Evolutionary conservation across 2,888 invertebrate species (phyloP), one percentile per base, ranked within the genome.

Genomic region (Rhingia rostrata): DNA sequence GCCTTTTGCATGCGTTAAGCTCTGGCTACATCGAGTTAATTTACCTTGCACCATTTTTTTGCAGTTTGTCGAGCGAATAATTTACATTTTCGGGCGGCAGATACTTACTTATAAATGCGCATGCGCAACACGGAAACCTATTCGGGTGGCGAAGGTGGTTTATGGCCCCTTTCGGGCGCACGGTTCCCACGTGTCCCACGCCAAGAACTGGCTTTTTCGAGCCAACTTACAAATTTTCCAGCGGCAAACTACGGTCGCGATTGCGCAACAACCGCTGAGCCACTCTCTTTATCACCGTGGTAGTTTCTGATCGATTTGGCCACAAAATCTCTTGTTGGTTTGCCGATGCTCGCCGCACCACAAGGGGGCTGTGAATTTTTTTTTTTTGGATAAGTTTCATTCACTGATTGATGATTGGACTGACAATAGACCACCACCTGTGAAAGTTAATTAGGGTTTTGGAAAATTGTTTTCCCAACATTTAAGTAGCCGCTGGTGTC

Each of bases 91-190:
- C 39, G 43, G 75, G 56, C 43, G 45, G 9, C 14, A 45, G 53
- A 35, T n/a, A 7, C 12, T 12, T 33, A 32, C 32, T 7, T 9
- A 12, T 12, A 30, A 14, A 22, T 9, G 12, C 10, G 39, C 32
- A 45, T 47, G 10, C 4, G 39, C 51, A 72, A 77, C 53, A 41
- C 81, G 81, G 81, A 82, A 82, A 82, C 58, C 53, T 37, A 66
- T 70, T 77, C 60, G 77, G 70, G 61, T 72, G 81, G 81, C 77
- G 77, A 82, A 70, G 81, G 81, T 82, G 81, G 81, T 66, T 72
- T 82, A 82, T 82, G 77, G 64, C n/a, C 70, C 63, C 60, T 58
- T 54, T 35, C 63, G 49, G 22, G 22, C 22, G 22, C 47, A 56
- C 6, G 39, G 66, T 82, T 82, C 77, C 70, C 81, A 82, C 60